phyloP scores from a whole-genome alignment of 2,888 invertebrate genomes.

The Caenorhabditis imperialis region DNA sequence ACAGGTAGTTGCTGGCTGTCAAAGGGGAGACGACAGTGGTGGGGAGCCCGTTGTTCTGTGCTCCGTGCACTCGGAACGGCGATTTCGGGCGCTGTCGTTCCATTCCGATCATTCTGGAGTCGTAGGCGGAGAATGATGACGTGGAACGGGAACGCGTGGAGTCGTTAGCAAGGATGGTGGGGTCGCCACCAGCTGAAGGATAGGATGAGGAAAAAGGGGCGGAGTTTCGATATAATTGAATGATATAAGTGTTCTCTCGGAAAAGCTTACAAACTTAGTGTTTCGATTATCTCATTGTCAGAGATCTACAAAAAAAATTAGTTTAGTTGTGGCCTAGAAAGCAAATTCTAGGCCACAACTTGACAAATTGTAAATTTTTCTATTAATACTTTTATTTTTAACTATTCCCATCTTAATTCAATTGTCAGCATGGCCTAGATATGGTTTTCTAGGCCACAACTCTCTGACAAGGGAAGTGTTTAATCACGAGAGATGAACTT shows the following conservation, averaged over 20 bases:
- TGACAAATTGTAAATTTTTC: no score
- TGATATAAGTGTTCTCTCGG: background rate
- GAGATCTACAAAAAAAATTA: no score
- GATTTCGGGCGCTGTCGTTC: slow-evolving; percentile 30
- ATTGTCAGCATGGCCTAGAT: no score
- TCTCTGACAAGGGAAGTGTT: no score
- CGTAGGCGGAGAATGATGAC: slow-evolving; percentile 39
- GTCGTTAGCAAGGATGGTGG: slow-evolving; percentile 3
- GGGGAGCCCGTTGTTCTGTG: background rate
- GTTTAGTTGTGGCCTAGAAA: no score
- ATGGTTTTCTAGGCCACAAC: no score
- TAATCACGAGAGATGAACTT: no score
- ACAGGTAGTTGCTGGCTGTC: slow-evolving; percentile 49
- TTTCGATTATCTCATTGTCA: no score
- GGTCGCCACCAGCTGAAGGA: slow-evolving; percentile 29
- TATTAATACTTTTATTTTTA: no score
- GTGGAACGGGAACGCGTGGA: slow-evolving; percentile 38
- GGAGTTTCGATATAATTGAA: background rate
- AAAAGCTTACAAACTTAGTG: no score
- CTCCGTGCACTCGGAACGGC: slow-evolving; percentile 12
- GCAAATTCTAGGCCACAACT: no score
- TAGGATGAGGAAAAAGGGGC: background rate
- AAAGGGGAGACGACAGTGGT: slow-evolving; percentile 23
- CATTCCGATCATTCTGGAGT: slow-evolving; percentile 29
- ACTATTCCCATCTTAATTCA: no score